Conservation (phyloP, 1,140 invertebrate genomes). For the Pinna nobilis region DNA sequence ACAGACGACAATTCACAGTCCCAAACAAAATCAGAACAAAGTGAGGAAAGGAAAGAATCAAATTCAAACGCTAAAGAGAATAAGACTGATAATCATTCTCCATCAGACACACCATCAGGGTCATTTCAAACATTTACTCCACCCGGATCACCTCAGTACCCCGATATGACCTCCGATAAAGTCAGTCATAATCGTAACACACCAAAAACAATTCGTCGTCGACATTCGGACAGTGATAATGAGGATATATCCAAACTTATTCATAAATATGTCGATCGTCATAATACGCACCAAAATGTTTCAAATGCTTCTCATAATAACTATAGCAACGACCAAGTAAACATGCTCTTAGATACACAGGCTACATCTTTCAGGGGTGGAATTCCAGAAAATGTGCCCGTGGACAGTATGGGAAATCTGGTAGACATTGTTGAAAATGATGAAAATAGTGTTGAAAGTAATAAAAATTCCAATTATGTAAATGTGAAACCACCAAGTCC, state of each 20-base stretch:
- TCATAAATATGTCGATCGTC: slow-evolving; percentile 51
- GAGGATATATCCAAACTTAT: slow-evolving; percentile 64
- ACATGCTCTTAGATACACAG: slow-evolving; percentile 37
- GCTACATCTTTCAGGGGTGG: slow-evolving; percentile 55
- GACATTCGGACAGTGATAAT: slow-evolving; percentile 70
- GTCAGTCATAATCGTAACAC: slow-evolving; percentile 67
- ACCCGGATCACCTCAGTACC: slow-evolving; percentile 57
- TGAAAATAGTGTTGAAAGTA: slow-evolving; percentile 13
- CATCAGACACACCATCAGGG: slow-evolving; percentile 1
- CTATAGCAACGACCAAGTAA: slow-evolving; percentile 45
- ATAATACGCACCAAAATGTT: slow-evolving; percentile 50
- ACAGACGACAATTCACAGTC: neutral
- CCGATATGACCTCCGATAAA: slow-evolving; percentile 72
- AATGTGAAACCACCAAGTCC: slow-evolving; percentile 2
- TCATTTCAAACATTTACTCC: slow-evolving; percentile 37
- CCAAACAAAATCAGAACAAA: slow-evolving; percentile 38
- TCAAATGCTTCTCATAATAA: too few species aligned
- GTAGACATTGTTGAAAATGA: slow-evolving; percentile 43
- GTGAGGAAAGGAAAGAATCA: neutral
- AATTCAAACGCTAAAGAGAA: slow-evolving; percentile 14
- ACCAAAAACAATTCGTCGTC: slow-evolving; percentile 62
- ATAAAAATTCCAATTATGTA: slow-evolving; percentile 17
- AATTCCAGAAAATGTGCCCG: slow-evolving; percentile 53
- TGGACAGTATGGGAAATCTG: slow-evolving; percentile 58
- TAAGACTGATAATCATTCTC: slow-evolving; percentile 16